These are phyloP conservation scores for Paguma larvata DNA, from an alignment of 2,797 vertebrate species.

Conservation along the genomic window DNA sequence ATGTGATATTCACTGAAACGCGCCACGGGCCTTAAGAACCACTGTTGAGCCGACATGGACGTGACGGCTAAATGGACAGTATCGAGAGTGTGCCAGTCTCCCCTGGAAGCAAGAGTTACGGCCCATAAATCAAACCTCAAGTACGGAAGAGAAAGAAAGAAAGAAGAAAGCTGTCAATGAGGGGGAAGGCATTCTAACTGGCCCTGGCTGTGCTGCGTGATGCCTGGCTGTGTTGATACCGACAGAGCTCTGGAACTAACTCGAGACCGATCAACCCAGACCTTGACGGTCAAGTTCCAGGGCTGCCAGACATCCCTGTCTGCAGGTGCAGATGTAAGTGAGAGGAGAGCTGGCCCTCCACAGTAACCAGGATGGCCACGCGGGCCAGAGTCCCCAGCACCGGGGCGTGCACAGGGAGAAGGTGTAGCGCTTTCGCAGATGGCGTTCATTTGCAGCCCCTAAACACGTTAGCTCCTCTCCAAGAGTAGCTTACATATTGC, in stretches of 20 bases:
- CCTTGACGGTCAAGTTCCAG: not conserved
- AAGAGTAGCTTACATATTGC: not conserved
- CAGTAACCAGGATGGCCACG: not conserved
- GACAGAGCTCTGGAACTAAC: constrained; percentile 34
- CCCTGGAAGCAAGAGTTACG: constrained; percentile 66
- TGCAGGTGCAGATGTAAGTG: not conserved
- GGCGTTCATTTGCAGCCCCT: not conserved
- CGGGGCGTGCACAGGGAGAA: not conserved
- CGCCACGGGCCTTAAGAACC: not conserved
- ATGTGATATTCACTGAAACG: constrained; percentile 2
- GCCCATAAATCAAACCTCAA: constrained; percentile 54
- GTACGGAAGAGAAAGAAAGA: not conserved
- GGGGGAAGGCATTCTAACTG: not conserved
- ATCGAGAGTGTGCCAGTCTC: not conserved
- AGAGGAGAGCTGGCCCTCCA: not conserved
- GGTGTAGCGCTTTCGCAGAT: not conserved
- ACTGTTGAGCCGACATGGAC: not conserved
- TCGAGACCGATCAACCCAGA: not conserved
- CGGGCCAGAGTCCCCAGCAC: not conserved
- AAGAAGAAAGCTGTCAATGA: not conserved
- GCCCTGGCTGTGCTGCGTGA: not conserved
- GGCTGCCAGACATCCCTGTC: not conserved
- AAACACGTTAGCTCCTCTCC: not conserved
- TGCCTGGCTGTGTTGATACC: not conserved
- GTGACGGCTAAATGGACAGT: not conserved